A percentile compares a stretch with the other conserved stretches of the same genome.
Evolutionary conservation across 2,797 vertebrate species (phyloP).

Genomic region (Xenopus petersii): DNA sequence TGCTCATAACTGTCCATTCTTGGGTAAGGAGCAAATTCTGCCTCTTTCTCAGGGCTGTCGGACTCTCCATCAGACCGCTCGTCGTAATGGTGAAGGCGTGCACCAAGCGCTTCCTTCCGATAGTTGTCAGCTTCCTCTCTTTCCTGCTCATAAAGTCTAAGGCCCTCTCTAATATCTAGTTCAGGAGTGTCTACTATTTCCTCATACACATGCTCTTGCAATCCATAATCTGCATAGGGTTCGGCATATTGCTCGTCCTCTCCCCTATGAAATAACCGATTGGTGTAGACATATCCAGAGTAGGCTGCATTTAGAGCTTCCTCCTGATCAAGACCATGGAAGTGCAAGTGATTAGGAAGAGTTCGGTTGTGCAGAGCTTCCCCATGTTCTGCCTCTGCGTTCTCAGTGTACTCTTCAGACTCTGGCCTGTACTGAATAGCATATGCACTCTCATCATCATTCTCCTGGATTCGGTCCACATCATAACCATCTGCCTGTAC

Average conservation of each 20-base stretch:
- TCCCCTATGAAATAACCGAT: conserved; percentile 69
- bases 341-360: conserved; percentile 74
- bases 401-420: conserved; percentile 85
- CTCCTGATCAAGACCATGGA: conserved; percentile 72
- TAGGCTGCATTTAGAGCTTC: conserved; percentile 79
- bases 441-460: conserved; percentile 76
- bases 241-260: conserved; percentile 84
- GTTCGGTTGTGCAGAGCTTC: conserved; percentile 66
- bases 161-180: conserved; percentile 65
- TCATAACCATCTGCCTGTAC: conserved; percentile 67
- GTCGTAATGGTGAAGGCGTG: conserved; percentile 90
- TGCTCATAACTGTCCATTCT: conserved; percentile 89
- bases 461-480: conserved; percentile 68
- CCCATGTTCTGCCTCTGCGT: conserved; percentile 78
- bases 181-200: conserved; percentile 83
- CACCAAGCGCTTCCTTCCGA: conserved; percentile 87
- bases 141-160: conserved; percentile 73
- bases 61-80: conserved; percentile 92
- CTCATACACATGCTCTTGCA: conserved; percentile 93
- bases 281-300: conserved; percentile 84
- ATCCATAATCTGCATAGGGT: conserved; percentile 79
- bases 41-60: conserved; percentile 93
- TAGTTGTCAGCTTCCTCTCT: conserved; percentile 74
- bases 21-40: conserved; percentile 90
- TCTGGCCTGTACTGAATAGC: conserved; percentile 80